Conservation (phyloP, 1,140 invertebrate genomes). For the Octopus sinensis region DNA sequence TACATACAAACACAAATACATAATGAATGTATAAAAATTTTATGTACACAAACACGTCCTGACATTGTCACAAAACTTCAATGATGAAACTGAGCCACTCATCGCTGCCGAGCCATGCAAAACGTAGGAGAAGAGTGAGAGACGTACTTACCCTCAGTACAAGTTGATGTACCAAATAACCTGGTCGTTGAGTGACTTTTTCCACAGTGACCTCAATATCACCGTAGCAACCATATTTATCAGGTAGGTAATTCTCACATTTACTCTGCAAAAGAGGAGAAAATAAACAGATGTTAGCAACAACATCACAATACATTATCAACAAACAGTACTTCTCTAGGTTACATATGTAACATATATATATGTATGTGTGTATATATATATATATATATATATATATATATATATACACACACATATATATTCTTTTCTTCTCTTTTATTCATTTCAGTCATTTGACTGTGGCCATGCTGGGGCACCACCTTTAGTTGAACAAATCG, state of each 20-base stretch:
- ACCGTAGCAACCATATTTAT: constrained; percentile 49
- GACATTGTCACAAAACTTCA: no score
- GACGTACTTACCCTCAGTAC: constrained; percentile 33
- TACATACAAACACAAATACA: no score
- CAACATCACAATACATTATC: background rate
- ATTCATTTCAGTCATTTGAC: no score
- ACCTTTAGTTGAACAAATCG: no score
- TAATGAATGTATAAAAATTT: no score
- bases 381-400: constrained; percentile 5
- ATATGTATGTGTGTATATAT: background rate
- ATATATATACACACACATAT: background rate
- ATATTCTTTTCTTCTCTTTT: no score
- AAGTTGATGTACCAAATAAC: constrained; percentile 66
- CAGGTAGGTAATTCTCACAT: constrained; percentile 84
- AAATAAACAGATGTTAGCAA: constrained; percentile 12
- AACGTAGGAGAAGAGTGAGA: no score
- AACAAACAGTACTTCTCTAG: no score
- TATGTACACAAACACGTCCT: no score
- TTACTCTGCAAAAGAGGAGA: constrained; percentile 64
- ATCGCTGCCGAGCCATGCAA: no score
- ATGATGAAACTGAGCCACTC: no score
- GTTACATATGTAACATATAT: background rate
- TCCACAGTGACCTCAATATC: constrained; percentile 62
- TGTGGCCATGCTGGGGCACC: no score
- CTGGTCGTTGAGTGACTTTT: constrained; percentile 64